A percentile compares a stretch with the other conserved stretches of the same genome.
Evolutionary conservation across 2,113 vertebrate genomes (phyloP).

Genomic region (Xyliphius kryptos): DNA sequence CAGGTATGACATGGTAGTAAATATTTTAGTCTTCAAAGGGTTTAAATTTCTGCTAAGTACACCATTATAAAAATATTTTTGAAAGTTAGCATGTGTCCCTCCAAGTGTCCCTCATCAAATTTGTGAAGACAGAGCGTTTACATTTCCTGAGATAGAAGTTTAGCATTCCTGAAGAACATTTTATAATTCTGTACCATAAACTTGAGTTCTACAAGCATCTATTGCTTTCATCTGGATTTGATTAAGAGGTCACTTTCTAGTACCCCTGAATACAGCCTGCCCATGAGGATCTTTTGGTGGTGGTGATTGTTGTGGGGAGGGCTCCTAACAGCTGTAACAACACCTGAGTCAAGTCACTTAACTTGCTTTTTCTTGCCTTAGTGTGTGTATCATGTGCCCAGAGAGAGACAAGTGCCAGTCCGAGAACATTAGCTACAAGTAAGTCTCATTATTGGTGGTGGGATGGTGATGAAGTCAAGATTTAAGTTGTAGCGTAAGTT

Average conservation of each 20-base stretch:
- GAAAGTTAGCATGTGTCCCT: constrained; percentile 12
- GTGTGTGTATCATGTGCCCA: constrained; percentile 34
- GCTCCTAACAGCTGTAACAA: constrained; percentile 62
- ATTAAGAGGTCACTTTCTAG: constrained; percentile 80
- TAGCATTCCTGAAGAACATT: constrained; percentile 19
- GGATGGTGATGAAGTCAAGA: constrained; percentile 31
- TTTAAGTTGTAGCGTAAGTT: constrained; percentile 32
- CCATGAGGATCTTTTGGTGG: constrained; percentile 29
- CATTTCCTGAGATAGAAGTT: too few relatives aligned
- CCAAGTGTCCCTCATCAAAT: too few relatives aligned
- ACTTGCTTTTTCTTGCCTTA: constrained; percentile 14
- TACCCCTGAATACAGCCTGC: constrained; percentile 69
- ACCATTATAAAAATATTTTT: constrained; percentile 13
- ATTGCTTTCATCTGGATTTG: constrained; percentile 77
- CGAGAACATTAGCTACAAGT: constrained; percentile 24
- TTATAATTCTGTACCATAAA: constrained; percentile 70
- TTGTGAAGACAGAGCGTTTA: too few relatives aligned
- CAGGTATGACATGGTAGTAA: constrained; percentile 2
- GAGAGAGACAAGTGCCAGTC: constrained; percentile 28
- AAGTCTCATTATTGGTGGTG: constrained; percentile 7
- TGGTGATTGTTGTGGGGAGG: constrained; percentile 64
- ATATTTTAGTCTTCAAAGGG: constrained; percentile 44
- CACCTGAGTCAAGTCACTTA: constrained; percentile 38
- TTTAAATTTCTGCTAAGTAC: constrained; percentile 15
- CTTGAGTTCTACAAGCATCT: constrained; percentile 45